Percentiles rank a stretch among this genome's conserved stretches.
Evolutionary conservation across 2,888 invertebrate genomes (phyloP).

Genomic region (Acleris holmiana): DNA sequence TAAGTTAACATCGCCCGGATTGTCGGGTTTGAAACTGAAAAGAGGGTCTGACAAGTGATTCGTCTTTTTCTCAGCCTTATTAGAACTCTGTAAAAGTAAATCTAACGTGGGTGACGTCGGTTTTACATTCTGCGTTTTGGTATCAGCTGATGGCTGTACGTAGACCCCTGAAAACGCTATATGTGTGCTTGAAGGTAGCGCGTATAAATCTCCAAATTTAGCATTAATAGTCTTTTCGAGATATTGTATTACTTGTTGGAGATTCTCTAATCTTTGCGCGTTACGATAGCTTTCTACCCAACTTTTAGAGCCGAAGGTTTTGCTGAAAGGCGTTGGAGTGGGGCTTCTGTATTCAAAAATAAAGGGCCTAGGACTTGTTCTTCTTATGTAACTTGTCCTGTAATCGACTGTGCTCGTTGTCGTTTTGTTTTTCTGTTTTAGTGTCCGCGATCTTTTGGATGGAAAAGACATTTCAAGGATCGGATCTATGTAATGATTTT

Average conservation of each 20-base stretch:
- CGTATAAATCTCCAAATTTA: slow-evolving; percentile 70
- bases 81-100: slow-evolving; percentile 50
- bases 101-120: slow-evolving; percentile 42
- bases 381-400: slow-evolving; percentile 55
- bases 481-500: slow-evolving; percentile 66
- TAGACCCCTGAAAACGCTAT: slow-evolving; percentile 74
- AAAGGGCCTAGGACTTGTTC: slow-evolving; percentile 81
- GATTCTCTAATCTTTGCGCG: slow-evolving; percentile 73
- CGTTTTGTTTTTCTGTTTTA: slow-evolving; percentile 43
- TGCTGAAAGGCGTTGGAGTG: slow-evolving; percentile 71
- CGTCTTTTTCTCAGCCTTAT: slow-evolving; percentile 52
- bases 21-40: slow-evolving; percentile 88
- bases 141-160: slow-evolving; percentile 59
- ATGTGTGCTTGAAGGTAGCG: slow-evolving; percentile 57
- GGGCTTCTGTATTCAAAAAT: slow-evolving; percentile 71
- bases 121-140: slow-evolving; percentile 41
- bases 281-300: slow-evolving; percentile 77
- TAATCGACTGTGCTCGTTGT: slow-evolving; percentile 47
- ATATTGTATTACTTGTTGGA: slow-evolving; percentile 74
- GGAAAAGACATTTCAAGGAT: slow-evolving; percentile 52
- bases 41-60: slow-evolving; percentile 85
- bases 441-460: slow-evolving; percentile 43
- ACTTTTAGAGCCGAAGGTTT: slow-evolving; percentile 64
- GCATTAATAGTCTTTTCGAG: slow-evolving; percentile 76
- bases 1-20: slow-evolving; percentile 89